Evolutionary conservation across 2,888 invertebrate genomes (phyloP).

Genomic region (Eucera pruinosa): DNA sequence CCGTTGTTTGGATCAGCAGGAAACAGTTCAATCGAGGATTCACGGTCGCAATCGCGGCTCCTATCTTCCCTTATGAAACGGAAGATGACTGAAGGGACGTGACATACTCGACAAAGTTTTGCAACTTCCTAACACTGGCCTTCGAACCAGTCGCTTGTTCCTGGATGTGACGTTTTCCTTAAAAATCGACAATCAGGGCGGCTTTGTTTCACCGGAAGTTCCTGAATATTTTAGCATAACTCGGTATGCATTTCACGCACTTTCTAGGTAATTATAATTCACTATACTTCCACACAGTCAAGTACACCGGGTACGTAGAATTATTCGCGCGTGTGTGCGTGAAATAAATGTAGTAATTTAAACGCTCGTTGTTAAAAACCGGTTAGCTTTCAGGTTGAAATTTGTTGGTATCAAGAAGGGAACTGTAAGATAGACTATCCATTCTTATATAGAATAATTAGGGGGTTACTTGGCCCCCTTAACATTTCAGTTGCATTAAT

Average conservation of each 20-base stretch:
- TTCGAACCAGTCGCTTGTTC: constrained; percentile 5
- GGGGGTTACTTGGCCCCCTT: too few relatives aligned
- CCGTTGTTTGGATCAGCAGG: background rate
- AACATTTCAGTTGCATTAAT: too few relatives aligned
- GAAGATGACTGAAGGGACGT: constrained; percentile 28
- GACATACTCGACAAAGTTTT: constrained; percentile 17
- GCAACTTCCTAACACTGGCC: constrained; percentile 5
- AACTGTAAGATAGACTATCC: too few relatives aligned
- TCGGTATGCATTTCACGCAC: background rate
- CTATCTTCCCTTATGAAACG: constrained; percentile 6
- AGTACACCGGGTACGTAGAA: background rate
- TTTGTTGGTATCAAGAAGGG: too few relatives aligned
- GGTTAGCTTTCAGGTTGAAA: too few relatives aligned
- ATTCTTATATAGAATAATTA: too few relatives aligned
- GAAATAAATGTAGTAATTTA: background rate
- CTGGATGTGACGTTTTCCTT: constrained; percentile 19
- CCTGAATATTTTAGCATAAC: constrained; percentile 28
- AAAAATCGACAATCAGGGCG: constrained; percentile 36
- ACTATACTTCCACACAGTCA: background rate
- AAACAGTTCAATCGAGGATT: constrained; percentile 12
- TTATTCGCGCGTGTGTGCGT: too few relatives aligned
- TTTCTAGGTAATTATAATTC: background rate
- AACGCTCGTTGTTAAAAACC: too few relatives aligned
- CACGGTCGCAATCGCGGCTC: constrained; percentile 8
- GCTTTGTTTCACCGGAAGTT: constrained; percentile 2